Evolutionary conservation across 64 coral and sea anemone species (phyloP), one percentile per base, ranked within the genome.

Genomic region (Trachythela sp.): DNA sequence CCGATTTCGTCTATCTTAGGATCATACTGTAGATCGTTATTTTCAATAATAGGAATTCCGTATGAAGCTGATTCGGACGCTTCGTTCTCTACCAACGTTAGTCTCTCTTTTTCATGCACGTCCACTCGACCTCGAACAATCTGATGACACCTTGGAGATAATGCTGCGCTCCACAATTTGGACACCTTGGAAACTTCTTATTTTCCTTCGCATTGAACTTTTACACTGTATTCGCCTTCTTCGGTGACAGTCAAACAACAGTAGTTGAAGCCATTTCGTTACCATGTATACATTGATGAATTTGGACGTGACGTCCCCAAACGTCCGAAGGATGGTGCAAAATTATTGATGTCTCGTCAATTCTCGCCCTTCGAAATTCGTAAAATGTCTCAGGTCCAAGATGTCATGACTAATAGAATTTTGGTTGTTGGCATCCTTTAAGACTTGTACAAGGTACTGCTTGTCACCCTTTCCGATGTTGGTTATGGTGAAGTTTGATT

Each of bases 151-250:
- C 26, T 8, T 1, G 41, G 84, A 29, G 24, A 45, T 32, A 40
- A 52, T 86, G 36, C 17, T 35, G 45, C 33, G 41, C 45, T 48
- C 22, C 10, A 86, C 84, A 54, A 48, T 52, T 29, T 20, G 14
- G 42, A 86, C 41, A 31, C 26, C 31, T 86, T 26, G 6, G 84
- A 86, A 9, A 40, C 24, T 20, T 45, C 84, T 32, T 86, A 39
- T 40, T 86, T 48, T 24, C 45, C 45, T 27, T 86, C 48, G 40
- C 45, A 86, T 15, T 86, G 45, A 17, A 86, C 84, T 32, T 86
- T 86, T 13, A 86, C 84, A n/a, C 84, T 86, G 48, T 86, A 86
- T 32, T 48, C 48, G 24, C 84, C 84, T 86, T 85, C 84, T 13
- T 86, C 84, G 41, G 30, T 50, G 36, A 32, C 15, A 32, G 48